These are phyloP conservation scores for Cyphomyrus discorhynchus DNA, from an alignment of 2,113 vertebrate species.

Conservation along the genomic window DNA sequence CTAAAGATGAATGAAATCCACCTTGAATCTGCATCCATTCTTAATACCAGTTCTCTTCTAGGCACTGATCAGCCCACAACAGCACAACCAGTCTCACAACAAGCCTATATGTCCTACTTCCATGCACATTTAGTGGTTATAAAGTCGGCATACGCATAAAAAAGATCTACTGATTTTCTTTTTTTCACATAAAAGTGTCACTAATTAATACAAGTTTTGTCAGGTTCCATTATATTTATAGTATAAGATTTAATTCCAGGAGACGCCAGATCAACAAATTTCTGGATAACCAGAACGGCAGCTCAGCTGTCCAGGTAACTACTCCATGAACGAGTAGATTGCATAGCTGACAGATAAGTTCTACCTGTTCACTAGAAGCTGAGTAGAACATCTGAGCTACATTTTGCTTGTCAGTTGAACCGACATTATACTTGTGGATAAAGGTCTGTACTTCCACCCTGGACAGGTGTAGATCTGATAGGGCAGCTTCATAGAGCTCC, in stretches of 20 bases:
- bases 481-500: neutral
- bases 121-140: neutral
- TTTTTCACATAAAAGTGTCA: neutral
- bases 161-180: neutral
- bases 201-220: neutral
- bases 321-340: neutral
- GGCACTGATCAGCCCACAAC: neutral
- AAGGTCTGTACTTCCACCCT: neutral
- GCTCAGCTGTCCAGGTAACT: neutral
- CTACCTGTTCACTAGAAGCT: too few relatives aligned
- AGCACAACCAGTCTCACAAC: neutral
- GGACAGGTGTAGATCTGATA: neutral
- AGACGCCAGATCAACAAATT: neutral
- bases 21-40: neutral
- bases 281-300: neutral
- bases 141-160: neutral
- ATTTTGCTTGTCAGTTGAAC: neutral
- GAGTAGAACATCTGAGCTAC: neutral
- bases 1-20: neutral
- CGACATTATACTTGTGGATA: neutral
- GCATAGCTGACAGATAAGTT: too few relatives aligned
- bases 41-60: neutral
- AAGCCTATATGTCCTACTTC: neutral
- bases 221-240: neutral
- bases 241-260: neutral